Evolutionary conservation across 2,888 invertebrate species (phyloP), one percentile per base, ranked within the genome.

Genomic region (Nematopogon swammerdamellus): DNA sequence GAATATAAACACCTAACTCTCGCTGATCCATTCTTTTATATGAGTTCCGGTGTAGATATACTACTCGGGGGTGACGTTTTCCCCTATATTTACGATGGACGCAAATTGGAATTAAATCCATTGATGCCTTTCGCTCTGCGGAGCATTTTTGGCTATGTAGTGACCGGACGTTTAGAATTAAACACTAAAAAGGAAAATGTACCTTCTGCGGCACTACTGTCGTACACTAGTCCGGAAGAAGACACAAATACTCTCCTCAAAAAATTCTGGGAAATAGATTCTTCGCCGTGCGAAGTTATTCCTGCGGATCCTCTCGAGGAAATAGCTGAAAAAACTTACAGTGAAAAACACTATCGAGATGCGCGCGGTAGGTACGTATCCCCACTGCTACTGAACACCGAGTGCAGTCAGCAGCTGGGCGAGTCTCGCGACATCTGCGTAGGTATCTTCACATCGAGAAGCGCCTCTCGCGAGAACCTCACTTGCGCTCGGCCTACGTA

Each of bases 11-110:
- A 36, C n/a, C n/a, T 36, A 36, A 36, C 8, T 36, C 36, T 36
- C n/a, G 36, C 36, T 14, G 36, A 36, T 14, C 36, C 36, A 14
- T 36, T 14, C n/a, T 36, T 36, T 36, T 36, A 36, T 36, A 8
- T 3, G 8, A 8, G 36, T 14, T 8, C 36, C 3, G n/a, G 36
- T 36, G n/a, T 36, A 14, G 36, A 36, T 14, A 14, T 45, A 6
- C 19, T 45, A 10, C 19, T 45, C 8, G 45, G 17, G 14, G 45
- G 45, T 14, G 45, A 45, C 19, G 19, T 45, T 19, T 45, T 45
- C 18, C 45, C 45, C 2, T 45, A 45, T 18, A 45, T 45, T 45
- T 45, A 45, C 44, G 49, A 18, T 45, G 54, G 29, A 48, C 44
- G 8, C 54, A 52, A 11, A 36, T 14, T 36, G 36, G 36, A 36